These are phyloP conservation scores for Arge pagana DNA, from an alignment of 2,888 invertebrate genomes.

Conservation along the genomic window DNA sequence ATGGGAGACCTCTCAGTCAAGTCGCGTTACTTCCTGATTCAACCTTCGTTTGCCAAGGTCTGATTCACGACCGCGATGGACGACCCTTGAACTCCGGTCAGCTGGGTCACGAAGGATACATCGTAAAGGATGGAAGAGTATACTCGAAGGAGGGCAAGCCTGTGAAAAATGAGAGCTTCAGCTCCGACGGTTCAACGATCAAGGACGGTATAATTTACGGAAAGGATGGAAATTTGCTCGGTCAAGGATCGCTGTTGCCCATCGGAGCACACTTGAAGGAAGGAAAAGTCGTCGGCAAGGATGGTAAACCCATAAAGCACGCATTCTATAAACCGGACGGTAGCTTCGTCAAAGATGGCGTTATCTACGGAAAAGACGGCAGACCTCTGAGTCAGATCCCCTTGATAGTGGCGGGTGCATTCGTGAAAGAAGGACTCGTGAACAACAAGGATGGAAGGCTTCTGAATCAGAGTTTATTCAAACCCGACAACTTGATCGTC, in stretches of 20 bases:
- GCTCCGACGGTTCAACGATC: constrained; percentile 48
- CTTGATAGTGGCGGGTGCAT: constrained; percentile 46
- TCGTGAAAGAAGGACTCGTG: constrained; percentile 46
- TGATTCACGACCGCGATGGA: constrained; percentile 48
- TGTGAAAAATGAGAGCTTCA: constrained; percentile 49
- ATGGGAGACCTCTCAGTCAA: constrained; percentile 48
- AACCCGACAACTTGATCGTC: constrained; percentile 44
- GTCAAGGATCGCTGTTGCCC: constrained; percentile 51
- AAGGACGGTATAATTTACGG: constrained; percentile 50
- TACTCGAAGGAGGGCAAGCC: constrained; percentile 50
- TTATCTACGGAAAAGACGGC: constrained; percentile 46
- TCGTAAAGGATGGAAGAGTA: constrained; percentile 49
- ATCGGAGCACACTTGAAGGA: constrained; percentile 49
- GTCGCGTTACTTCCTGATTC: constrained; percentile 47
- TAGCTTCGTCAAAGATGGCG: constrained; percentile 51
- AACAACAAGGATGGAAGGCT: constrained; percentile 41
- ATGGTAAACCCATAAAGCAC: constrained; percentile 49
- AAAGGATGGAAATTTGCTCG: constrained; percentile 49
- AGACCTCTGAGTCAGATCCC: constrained; percentile 49
- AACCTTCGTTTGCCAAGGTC: constrained; percentile 48
- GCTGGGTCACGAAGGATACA: constrained; percentile 48
- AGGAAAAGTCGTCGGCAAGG: constrained; percentile 51
- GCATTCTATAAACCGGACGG: constrained; percentile 52
- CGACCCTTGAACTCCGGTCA: constrained; percentile 45
- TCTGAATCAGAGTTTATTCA: constrained; percentile 49